Conservation (phyloP, 2,797 vertebrate genomes). For the Centropyge bicolor region DNA sequence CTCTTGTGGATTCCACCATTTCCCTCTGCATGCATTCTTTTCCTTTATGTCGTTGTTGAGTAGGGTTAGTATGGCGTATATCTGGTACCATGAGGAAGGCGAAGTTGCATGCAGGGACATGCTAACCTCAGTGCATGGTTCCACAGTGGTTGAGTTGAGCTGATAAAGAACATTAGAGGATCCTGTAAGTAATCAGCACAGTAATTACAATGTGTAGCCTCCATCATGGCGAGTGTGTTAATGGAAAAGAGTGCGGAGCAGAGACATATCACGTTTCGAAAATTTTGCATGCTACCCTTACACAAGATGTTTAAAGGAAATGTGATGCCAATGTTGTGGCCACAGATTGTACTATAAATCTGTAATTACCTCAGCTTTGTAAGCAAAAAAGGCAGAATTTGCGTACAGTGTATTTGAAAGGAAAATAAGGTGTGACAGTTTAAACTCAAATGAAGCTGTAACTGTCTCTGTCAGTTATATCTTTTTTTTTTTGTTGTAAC, state of each 20-base stretch:
- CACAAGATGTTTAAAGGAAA: background rate
- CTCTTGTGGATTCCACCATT: slow-evolving; percentile 57
- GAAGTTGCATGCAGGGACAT: background rate
- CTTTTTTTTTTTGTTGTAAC: no score
- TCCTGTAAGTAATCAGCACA: background rate
- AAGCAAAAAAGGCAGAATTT: background rate
- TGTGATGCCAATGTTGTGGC: background rate
- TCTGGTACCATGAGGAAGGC: background rate
- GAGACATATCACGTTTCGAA: background rate
- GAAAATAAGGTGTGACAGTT: background rate
- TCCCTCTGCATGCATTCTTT: background rate
- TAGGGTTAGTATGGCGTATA: background rate
- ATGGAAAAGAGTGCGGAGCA: background rate
- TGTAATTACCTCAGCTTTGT: background rate
- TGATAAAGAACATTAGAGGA: background rate
- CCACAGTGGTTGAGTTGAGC: background rate
- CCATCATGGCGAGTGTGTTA: background rate
- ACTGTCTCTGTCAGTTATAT: no score
- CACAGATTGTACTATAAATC: background rate
- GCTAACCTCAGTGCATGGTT: background rate
- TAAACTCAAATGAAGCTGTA: background rate
- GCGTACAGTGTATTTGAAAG: background rate
- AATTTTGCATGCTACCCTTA: background rate
- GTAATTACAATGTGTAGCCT: background rate
- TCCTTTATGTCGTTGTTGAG: background rate